A percentile compares a stretch with the other conserved stretches of the same genome.
Conservation (phyloP, 2,113 vertebrate species). For the Oncorhynchus gorbuscha region DNA sequence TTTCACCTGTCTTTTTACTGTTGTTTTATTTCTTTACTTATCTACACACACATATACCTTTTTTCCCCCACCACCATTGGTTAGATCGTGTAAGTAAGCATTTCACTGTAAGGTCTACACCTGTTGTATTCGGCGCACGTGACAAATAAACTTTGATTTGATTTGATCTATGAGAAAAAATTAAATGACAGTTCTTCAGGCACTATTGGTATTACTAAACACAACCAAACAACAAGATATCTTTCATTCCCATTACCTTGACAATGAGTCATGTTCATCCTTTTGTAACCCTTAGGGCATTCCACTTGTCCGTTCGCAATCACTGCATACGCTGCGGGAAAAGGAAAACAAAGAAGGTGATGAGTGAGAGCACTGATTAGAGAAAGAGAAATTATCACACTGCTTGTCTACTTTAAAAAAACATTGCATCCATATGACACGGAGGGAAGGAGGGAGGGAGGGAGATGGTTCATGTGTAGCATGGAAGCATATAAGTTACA, state of each 20-base stretch:
- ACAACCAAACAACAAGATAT: background rate
- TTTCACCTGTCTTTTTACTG: too few relatives aligned
- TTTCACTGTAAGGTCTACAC: too few relatives aligned
- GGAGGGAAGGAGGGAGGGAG: background rate
- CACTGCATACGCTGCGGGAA: constrained; percentile 77
- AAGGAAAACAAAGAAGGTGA: constrained; percentile 34
- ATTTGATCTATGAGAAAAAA: background rate
- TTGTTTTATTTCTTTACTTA: too few relatives aligned
- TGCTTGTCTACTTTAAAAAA: constrained; percentile 35
- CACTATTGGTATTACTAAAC: background rate
- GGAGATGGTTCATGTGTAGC: constrained; percentile 17
- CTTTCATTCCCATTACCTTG: constrained; percentile 80
- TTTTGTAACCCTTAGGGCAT: constrained; percentile 90
- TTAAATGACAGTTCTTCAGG: background rate
- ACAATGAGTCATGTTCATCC: constrained; percentile 86
- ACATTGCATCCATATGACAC: constrained; percentile 25
- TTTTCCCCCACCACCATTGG: too few relatives aligned
- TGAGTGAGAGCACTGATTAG: constrained; percentile 13
- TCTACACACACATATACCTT: too few relatives aligned
- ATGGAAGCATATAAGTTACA: constrained; percentile 57
- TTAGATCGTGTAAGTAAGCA: too few relatives aligned
- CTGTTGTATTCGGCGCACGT: too few relatives aligned
- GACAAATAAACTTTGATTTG: too few relatives aligned
- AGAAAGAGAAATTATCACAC: constrained; percentile 19
- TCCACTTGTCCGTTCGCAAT: constrained; percentile 88